These are phyloP conservation scores for Craseonycteris thonglongyai DNA, from an alignment of 2,113 vertebrate genomes.

Conservation along the genomic window DNA sequence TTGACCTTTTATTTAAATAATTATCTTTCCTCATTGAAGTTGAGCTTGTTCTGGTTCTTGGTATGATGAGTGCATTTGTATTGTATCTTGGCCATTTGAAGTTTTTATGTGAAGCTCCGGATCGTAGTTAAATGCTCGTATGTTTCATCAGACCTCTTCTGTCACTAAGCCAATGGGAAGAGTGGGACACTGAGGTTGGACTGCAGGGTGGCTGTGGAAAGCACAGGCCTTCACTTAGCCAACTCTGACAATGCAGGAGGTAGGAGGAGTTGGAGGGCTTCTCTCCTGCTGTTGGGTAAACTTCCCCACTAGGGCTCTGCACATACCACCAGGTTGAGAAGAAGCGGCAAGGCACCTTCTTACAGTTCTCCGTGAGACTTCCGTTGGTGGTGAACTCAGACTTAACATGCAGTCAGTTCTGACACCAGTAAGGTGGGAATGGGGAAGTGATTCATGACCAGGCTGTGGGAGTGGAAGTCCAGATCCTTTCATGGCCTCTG, in stretches of 20 bases:
- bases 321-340: neutral
- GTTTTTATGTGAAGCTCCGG: neutral
- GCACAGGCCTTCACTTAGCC: neutral
- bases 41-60: neutral
- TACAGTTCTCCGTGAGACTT: neutral
- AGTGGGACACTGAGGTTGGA: too few relatives aligned
- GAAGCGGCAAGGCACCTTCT: neutral
- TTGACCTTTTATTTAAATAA: conserved; percentile 36
- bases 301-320: neutral
- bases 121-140: neutral
- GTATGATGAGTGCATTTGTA: neutral
- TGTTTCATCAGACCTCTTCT: neutral
- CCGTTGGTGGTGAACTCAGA: neutral
- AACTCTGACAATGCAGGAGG: neutral
- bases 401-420: neutral
- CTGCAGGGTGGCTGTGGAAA: neutral
- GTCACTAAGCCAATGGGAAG: neutral
- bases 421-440: neutral
- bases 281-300: too few relatives aligned
- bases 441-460: neutral
- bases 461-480: too few relatives aligned
- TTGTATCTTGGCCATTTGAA: neutral
- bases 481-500: neutral
- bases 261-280: rapidly evolving
- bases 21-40: neutral